Conservation (phyloP, 2,797 vertebrate species). For the Phataginus tricuspis region DNA sequence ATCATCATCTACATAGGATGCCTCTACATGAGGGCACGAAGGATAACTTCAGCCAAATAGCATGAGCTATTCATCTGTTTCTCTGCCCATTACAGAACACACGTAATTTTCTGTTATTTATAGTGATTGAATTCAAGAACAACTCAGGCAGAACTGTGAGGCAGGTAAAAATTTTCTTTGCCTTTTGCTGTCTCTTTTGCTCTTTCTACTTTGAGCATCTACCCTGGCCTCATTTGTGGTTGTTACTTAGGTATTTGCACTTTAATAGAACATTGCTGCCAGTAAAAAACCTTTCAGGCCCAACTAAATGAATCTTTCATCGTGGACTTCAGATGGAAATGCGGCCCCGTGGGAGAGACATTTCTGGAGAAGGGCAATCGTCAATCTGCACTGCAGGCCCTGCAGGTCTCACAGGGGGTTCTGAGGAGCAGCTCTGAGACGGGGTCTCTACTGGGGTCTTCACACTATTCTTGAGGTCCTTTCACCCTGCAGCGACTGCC, state of each 20-base stretch:
- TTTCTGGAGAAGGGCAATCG: slow-evolving; percentile 1
- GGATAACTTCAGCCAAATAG: not conserved
- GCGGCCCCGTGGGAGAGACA: not conserved
- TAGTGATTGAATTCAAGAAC: not conserved
- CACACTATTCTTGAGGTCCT: slow-evolving; percentile 13
- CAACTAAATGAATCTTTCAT: slow-evolving; percentile 32
- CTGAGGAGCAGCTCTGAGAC: not conserved
- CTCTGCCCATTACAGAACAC: not conserved
- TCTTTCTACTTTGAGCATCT: not conserved
- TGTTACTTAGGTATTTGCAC: slow-evolving; percentile 61
- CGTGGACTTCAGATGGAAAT: slow-evolving; percentile 43
- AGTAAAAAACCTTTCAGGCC: slow-evolving; percentile 54
- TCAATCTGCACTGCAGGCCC: not conserved
- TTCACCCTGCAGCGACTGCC: not conserved
- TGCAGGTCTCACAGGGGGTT: not conserved
- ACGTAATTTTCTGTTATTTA: not conserved
- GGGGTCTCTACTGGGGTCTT: not conserved
- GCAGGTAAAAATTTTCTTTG: not conserved
- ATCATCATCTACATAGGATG: not conserved
- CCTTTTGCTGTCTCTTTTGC: not conserved
- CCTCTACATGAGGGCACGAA: not conserved
- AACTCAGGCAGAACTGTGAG: not conserved
- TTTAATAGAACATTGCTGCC: slow-evolving; percentile 62
- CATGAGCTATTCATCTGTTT: not conserved
- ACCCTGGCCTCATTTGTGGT: slow-evolving; percentile 41